Conservation (phyloP, 2,797 vertebrate species). For the Pangasius sanitwongsei region DNA sequence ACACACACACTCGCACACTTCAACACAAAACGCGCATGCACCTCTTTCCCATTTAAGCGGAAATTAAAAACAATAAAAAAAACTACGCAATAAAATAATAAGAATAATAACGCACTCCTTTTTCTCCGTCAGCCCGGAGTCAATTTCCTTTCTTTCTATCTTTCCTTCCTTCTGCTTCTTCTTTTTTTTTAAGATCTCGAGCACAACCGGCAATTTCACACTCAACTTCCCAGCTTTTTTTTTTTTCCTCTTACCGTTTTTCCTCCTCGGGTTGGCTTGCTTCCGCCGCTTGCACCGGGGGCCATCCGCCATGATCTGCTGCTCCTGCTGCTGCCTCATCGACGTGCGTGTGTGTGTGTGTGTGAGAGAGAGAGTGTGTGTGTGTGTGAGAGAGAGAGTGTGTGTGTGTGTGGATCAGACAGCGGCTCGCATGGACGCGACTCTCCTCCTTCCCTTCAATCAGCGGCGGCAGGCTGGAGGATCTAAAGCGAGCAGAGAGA, state of each 20-base stretch:
- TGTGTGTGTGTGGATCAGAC: slow-evolving; percentile 79
- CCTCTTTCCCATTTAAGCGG: not conserved
- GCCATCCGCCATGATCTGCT: slow-evolving; percentile 93
- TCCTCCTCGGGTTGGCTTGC: slow-evolving; percentile 98
- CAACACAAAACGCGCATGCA: not conserved
- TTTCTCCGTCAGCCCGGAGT: not conserved
- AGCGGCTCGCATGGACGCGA: slow-evolving; percentile 95
- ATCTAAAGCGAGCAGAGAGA: slow-evolving; percentile 85
- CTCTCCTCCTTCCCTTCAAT: slow-evolving; percentile 73
- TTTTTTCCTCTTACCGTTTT: slow-evolving; percentile 86
- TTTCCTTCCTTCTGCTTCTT: not conserved
- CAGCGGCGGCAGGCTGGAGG: slow-evolving; percentile 71
- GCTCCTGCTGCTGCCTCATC: slow-evolving; percentile 99
- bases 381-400: not conserved
- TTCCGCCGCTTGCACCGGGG: slow-evolving; percentile 95
- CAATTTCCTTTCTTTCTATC: too few species aligned
- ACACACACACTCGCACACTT: not conserved
- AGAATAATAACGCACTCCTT: not conserved
- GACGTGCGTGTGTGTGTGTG: slow-evolving; percentile 81
- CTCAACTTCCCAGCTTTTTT: slow-evolving; percentile 3
- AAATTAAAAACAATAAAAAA: not conserved
- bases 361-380: not conserved
- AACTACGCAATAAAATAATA: not conserved
- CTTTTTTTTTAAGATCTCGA: not conserved
- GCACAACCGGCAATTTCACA: not conserved